phyloP scores from a whole-genome alignment of 30 jellyfish, hydroid and myxozoan species.

The Aurelia aurita complex sp. Pacific region DNA sequence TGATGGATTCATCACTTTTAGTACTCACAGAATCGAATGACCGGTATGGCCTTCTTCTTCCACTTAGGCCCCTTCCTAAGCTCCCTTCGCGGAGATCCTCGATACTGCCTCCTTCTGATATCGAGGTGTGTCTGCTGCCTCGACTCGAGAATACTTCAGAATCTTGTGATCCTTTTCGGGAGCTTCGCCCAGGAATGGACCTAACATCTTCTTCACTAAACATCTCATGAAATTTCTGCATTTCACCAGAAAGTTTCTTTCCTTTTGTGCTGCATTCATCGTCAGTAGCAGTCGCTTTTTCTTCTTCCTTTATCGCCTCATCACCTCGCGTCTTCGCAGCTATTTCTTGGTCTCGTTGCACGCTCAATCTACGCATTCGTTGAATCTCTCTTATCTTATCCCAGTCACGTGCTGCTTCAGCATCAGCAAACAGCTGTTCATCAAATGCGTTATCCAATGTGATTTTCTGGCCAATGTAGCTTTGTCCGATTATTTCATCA shows the following conservation, averaged over 20 bases:
- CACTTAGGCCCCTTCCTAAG: not conserved
- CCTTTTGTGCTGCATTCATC: not conserved
- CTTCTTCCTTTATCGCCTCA: constrained; percentile 3
- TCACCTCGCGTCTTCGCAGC: not conserved
- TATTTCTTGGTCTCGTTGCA: constrained; percentile 18
- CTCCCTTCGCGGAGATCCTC: not conserved
- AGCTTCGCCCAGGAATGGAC: not conserved
- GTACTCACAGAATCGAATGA: not conserved
- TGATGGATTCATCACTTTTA: not conserved
- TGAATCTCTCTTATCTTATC: constrained; percentile 43
- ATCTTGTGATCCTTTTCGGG: not conserved
- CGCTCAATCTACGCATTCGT: constrained; percentile 51
- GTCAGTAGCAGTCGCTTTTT: not conserved
- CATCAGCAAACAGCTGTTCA: constrained; percentile 38
- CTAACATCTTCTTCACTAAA: not conserved
- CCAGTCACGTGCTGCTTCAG: constrained; percentile 54
- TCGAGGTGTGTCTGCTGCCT: too few species aligned
- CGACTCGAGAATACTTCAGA: too few species aligned
- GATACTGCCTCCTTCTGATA: not conserved
- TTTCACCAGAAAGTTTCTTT: not conserved
- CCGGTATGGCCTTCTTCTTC: not conserved
- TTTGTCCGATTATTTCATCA: constrained; percentile 43
- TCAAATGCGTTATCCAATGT: constrained; percentile 67
- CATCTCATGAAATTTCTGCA: not conserved
- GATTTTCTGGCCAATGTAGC: constrained; percentile 41